These are phyloP conservation scores for Platycnemis pennipes DNA, from an alignment of 2,888 invertebrate species.

Conservation along the genomic window DNA sequence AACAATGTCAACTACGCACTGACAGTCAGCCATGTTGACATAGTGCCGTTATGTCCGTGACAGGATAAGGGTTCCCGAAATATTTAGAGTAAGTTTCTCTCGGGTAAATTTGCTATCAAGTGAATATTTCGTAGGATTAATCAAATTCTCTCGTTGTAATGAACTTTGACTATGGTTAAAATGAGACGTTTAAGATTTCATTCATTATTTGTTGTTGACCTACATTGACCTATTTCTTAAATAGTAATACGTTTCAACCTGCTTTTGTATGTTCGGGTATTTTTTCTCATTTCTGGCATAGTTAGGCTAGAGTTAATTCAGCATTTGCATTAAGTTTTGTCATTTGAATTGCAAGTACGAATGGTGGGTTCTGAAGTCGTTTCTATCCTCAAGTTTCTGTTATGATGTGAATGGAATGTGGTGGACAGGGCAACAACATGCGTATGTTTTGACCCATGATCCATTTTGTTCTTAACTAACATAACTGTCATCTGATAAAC, in stretches of 20 bases:
- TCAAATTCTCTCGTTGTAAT: not conserved
- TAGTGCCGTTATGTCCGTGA: conserved; percentile 60
- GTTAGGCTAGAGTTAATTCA: no score
- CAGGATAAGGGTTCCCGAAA: not conserved
- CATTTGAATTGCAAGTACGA: not conserved
- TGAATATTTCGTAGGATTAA: not conserved
- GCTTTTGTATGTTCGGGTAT: not conserved
- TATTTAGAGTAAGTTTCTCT: conserved; percentile 9
- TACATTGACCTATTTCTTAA: conserved; percentile 64
- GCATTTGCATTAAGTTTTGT: not conserved
- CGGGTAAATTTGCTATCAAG: not conserved
- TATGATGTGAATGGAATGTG: not conserved
- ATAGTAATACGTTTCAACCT: conserved; percentile 21
- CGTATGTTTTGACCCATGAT: not conserved
- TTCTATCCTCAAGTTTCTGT: not conserved
- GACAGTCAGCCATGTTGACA: conserved; percentile 66
- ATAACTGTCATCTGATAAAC: not conserved
- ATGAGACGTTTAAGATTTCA: not conserved
- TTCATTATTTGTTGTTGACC: conserved; percentile 57
- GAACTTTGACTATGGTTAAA: not conserved
- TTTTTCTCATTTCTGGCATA: not conserved
- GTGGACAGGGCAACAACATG: not conserved
- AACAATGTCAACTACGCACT: conserved; percentile 61
- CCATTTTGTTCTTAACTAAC: not conserved
- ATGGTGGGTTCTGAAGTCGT: not conserved